Evolutionary conservation across 1,140 invertebrate species (phyloP).

Genomic region (Neuroterus valhalla): DNA sequence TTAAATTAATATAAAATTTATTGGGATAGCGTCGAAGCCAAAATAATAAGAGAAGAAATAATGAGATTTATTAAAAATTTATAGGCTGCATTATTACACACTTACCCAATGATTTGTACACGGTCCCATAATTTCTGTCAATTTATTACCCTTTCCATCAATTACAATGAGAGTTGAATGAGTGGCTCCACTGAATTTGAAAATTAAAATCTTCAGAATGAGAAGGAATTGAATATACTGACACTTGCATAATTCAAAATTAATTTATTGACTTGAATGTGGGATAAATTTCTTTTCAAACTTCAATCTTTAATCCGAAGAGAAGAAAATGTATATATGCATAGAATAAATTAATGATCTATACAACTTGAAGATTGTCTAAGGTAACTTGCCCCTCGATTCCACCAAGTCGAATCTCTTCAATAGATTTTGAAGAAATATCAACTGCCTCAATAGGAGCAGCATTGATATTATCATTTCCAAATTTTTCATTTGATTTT

Average conservation of each 20-base stretch:
- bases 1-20: background rate
- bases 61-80: conserved; percentile 34
- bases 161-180: conserved; percentile 86
- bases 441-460: background rate
- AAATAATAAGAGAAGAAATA: background rate
- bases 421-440: background rate
- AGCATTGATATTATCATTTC: background rate
- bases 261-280: too few relatives aligned
- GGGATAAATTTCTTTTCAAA: too few relatives aligned
- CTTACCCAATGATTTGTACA: conserved; percentile 89
- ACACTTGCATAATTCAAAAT: too few relatives aligned
- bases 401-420: conserved; percentile 66
- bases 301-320: too few relatives aligned
- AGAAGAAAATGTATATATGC: too few relatives aligned
- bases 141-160: conserved; percentile 80
- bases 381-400: conserved; percentile 70
- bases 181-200: conserved; percentile 85
- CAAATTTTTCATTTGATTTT: conserved; percentile 9
- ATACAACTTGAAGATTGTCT: background rate
- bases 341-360: too few relatives aligned
- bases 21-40: background rate
- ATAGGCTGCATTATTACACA: conserved; percentile 29
- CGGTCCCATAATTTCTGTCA: conserved; percentile 81
- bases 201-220: conserved; percentile 35
- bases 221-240: background rate